Percentiles rank a stretch among this genome's conserved stretches.
These are phyloP conservation scores for Drosophila ironensis DNA, from an alignment of 1,140 invertebrate species.

Conservation along the genomic window DNA sequence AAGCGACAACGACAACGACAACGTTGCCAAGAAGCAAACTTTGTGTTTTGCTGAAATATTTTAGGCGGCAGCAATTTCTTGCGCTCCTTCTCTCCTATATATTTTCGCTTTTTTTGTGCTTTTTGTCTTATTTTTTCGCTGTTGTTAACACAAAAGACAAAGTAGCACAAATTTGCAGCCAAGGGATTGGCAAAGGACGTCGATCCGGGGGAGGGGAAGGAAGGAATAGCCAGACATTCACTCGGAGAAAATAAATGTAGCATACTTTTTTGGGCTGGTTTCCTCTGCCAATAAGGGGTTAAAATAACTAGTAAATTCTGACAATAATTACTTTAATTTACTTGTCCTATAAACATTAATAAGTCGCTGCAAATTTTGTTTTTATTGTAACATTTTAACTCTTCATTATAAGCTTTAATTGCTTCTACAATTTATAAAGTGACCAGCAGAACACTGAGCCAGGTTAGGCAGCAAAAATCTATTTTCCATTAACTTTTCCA, in stretches of 20 bases:
- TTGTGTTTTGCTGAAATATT: conserved; percentile 59
- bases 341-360: too few relatives aligned
- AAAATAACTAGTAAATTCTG: too few relatives aligned
- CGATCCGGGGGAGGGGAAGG: background rate
- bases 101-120: background rate
- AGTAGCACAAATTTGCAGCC: conserved; percentile 73
- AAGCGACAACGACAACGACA: conserved; percentile 16
- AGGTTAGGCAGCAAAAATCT: too few relatives aligned
- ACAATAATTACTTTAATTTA: too few relatives aligned
- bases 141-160: conserved; percentile 76
- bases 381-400: too few relatives aligned
- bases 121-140: conserved; percentile 21
- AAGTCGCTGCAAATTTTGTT: too few relatives aligned
- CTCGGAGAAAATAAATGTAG: background rate
- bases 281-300: too few relatives aligned
- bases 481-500: too few relatives aligned
- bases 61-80: conserved; percentile 41
- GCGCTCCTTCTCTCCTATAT: background rate
- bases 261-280: too few relatives aligned
- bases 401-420: too few relatives aligned
- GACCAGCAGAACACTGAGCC: too few relatives aligned
- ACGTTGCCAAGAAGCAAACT: conserved; percentile 55
- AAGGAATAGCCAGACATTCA: background rate
- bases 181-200: conserved; percentile 4
- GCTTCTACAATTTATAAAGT: too few relatives aligned